Evolutionary conservation across 2,888 invertebrate genomes (phyloP).

Genomic region (Drosophila pseudotakahashii): DNA sequence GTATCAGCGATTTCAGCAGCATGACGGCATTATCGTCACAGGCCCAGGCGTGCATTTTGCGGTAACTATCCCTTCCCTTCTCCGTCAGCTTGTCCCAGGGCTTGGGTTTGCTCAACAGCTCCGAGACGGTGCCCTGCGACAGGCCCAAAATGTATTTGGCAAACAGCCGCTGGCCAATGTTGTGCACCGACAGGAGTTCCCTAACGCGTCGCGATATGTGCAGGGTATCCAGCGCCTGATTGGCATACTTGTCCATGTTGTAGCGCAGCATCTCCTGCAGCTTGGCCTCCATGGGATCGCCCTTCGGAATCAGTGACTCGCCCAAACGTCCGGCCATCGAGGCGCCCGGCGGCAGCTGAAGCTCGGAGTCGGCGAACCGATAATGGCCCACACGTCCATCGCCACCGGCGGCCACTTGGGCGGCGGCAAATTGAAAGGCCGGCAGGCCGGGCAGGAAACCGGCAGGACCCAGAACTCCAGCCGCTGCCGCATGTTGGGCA

Average conservation of each 20-base stretch:
- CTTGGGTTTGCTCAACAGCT: constrained; percentile 98
- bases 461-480: constrained; percentile 1
- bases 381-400: constrained; percentile 88
- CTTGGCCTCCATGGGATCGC: constrained; percentile 96
- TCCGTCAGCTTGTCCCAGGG: constrained; percentile 99
- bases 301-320: constrained; percentile 96
- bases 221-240: constrained; percentile 96
- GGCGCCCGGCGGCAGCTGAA: constrained; percentile 90
- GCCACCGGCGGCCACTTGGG: constrained; percentile 84
- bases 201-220: constrained; percentile 96
- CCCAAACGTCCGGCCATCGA: constrained; percentile 93
- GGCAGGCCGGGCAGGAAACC: constrained; percentile 80
- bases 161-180: constrained; percentile 99
- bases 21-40: constrained; percentile 98
- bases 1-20: constrained; percentile 98
- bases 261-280: constrained; percentile 96
- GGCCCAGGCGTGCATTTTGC: constrained; percentile 99
- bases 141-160: constrained; percentile 99
- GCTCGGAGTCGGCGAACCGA: constrained; percentile 91
- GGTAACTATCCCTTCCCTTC: constrained; percentile 99
- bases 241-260: constrained; percentile 98
- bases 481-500: no score
- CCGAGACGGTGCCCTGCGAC: constrained; percentile 99
- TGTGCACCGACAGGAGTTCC: constrained; percentile 97
- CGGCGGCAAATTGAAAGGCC: constrained; percentile 86